phyloP scores from a whole-genome alignment of 1,140 invertebrate genomes.

The Lordiphosa stackelbergi region DNA sequence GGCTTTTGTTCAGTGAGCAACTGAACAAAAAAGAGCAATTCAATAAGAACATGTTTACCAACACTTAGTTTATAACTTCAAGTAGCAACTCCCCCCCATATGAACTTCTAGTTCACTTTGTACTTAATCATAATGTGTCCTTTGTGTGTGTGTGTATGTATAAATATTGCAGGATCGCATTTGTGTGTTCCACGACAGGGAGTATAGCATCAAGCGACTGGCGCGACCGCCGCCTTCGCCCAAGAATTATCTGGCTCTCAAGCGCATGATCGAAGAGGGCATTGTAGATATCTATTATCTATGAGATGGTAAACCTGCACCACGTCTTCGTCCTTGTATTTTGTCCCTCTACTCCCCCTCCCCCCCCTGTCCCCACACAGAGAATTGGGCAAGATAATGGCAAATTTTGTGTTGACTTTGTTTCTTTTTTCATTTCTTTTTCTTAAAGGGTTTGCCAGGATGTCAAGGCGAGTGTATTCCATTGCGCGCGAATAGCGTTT shows the following conservation, averaged over 20 bases:
- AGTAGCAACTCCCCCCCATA: too few relatives aligned
- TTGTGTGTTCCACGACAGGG: constrained; percentile 65
- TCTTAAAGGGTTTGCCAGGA: constrained; percentile 78
- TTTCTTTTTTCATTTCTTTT: constrained; percentile 75
- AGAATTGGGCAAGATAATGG: constrained; percentile 31
- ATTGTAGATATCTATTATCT: constrained; percentile 68
- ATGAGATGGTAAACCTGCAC: constrained; percentile 23
- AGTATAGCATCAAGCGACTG: constrained; percentile 68
- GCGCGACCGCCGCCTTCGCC: constrained; percentile 67
- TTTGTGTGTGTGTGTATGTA: constrained; percentile 20
- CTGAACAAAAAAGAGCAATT: too few relatives aligned
- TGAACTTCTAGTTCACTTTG: too few relatives aligned
- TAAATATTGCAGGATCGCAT: constrained; percentile 70
- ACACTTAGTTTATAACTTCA: too few relatives aligned
- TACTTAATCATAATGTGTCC: too few relatives aligned
- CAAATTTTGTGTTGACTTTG: constrained; percentile 73
- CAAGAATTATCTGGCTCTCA: constrained; percentile 67
- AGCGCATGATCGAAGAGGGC: constrained; percentile 71
- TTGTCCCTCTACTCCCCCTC: too few relatives aligned
- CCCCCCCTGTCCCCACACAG: not conserved
- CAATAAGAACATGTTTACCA: too few relatives aligned
- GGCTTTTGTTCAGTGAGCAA: too few relatives aligned
- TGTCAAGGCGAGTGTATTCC: constrained; percentile 80
- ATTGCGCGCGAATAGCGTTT: constrained; percentile 79
- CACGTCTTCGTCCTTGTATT: too few relatives aligned